These are phyloP conservation scores for Idaea dimidiata DNA, from an alignment of 2,888 invertebrate species.

Conservation along the genomic window DNA sequence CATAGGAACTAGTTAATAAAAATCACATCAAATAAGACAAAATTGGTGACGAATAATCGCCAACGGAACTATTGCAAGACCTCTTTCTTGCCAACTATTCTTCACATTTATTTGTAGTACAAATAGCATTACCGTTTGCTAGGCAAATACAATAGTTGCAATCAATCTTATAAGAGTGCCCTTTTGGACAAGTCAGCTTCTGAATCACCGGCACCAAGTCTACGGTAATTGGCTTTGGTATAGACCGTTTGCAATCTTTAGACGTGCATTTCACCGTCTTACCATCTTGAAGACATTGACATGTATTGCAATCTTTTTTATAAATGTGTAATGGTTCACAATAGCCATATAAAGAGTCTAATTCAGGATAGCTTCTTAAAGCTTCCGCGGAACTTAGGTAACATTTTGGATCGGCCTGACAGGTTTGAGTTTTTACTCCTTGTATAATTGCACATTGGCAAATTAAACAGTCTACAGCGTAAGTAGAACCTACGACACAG, in stretches of 20 bases:
- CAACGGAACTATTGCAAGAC: background rate
- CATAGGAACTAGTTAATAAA: background rate
- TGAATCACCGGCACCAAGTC: conserved; percentile 55
- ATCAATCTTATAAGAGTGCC: conserved; percentile 52
- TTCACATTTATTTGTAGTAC: conserved; percentile 52
- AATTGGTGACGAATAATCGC: background rate
- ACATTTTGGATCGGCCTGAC: conserved; percentile 34
- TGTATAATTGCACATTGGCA: conserved; percentile 45
- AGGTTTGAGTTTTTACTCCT: conserved; percentile 41
- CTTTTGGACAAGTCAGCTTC: conserved; percentile 45
- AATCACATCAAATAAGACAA: background rate
- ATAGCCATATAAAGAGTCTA: conserved; percentile 39
- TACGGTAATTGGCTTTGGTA: conserved; percentile 32
- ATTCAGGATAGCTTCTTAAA: background rate
- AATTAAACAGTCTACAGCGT: conserved; percentile 49
- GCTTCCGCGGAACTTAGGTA: background rate
- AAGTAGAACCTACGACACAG: conserved; percentile 47
- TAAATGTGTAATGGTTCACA: conserved; percentile 59
- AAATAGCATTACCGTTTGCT: conserved; percentile 58
- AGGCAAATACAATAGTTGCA: conserved; percentile 66
- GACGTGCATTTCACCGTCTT: conserved; percentile 50
- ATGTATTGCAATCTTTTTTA: conserved; percentile 52
- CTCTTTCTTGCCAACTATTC: conserved; percentile 1
- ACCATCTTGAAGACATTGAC: conserved; percentile 54
- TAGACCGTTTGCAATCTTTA: conserved; percentile 30